Percentiles rank a stretch among this genome's conserved stretches.
These are phyloP conservation scores for Acrocephalus kingi DNA, from an alignment of 2,113 vertebrate genomes.

Conservation along the genomic window DNA sequence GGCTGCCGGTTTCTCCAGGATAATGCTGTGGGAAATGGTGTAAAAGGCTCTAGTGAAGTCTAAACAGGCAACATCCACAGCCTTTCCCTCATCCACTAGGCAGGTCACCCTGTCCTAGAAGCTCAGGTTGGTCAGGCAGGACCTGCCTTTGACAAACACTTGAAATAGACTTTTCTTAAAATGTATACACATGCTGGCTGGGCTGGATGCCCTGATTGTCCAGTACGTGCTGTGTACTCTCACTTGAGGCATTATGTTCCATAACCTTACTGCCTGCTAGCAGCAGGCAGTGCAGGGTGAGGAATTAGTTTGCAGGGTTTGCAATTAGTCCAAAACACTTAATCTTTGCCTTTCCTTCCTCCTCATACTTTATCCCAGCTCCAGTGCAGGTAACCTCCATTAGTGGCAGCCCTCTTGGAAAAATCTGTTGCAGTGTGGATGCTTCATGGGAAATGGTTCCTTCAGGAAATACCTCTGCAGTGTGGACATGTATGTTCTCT, in stretches of 20 bases:
- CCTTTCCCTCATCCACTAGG: neutral
- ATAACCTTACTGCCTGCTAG: neutral
- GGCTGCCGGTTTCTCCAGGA: neutral
- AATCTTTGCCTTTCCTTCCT: neutral
- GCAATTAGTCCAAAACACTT: neutral
- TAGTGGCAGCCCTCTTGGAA: neutral
- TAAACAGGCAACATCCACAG: neutral
- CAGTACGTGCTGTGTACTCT: accelerated
- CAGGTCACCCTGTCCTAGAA: neutral
- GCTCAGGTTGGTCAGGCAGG: neutral
- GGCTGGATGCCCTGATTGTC: no score
- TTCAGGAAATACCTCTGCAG: neutral
- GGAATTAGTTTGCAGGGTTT: neutral
- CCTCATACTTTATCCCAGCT: neutral
- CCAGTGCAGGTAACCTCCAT: accelerated
- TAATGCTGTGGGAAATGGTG: neutral
- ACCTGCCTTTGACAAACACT: neutral
- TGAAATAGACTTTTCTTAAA: neutral
- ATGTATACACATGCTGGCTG: neutral
- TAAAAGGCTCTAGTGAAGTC: neutral
- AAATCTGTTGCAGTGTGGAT: neutral
- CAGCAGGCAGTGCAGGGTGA: neutral
- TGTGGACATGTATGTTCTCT: neutral
- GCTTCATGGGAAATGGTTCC: accelerated
- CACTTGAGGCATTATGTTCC: neutral